Evolutionary conservation across 1,140 invertebrate species (phyloP), one percentile per base, ranked within the genome.

Genomic region (Drosophila navojoa): DNA sequence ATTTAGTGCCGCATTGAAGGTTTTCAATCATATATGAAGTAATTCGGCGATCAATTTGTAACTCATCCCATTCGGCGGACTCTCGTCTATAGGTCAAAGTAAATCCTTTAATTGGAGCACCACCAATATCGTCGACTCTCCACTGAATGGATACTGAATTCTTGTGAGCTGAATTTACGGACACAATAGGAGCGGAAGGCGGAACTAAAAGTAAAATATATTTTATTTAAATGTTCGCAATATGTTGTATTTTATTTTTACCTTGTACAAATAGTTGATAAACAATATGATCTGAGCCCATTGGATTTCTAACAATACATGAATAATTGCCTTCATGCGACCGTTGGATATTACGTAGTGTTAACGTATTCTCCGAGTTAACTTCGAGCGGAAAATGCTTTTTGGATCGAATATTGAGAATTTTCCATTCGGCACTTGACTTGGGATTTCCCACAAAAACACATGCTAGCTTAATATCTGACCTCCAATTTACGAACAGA

Each of bases 1-100:
- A 96, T 19, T 93, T 94, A 35, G 95, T 96, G 1, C 96, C 96
- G 79, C 96, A 96, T 2, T 94, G 90, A 1, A 96, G 92, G 52
- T 94, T 93, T 47, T 94, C 94, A 3, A 96, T 82, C 2, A 94
- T 94, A 70, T 95, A 94, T 29, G 93, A 95, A 1, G 93, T 94
- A 2, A 94, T 93, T 38, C 94, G 93, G 29, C 95, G 92, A 9
- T 95, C 94, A 19, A 96, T 89, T 60, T 93, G 91, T 9, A 95
- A 75, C 81, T 96, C 95, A 57, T 95, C 93, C 74, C 95, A 92
- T 52, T 94, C 94, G 2, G 93, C 94, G 61, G 94, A 93, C 22
- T 94, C 93, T 25, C 94, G 93, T 63, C 94, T 93, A 77, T 94
- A 96, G 72, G 94, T 94, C 15, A 96, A 90, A 0, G 93, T 94